Evolutionary conservation across 1,140 invertebrate species (phyloP), one percentile per base, ranked within the genome.

Genomic region (Neodiprion fabricii): DNA sequence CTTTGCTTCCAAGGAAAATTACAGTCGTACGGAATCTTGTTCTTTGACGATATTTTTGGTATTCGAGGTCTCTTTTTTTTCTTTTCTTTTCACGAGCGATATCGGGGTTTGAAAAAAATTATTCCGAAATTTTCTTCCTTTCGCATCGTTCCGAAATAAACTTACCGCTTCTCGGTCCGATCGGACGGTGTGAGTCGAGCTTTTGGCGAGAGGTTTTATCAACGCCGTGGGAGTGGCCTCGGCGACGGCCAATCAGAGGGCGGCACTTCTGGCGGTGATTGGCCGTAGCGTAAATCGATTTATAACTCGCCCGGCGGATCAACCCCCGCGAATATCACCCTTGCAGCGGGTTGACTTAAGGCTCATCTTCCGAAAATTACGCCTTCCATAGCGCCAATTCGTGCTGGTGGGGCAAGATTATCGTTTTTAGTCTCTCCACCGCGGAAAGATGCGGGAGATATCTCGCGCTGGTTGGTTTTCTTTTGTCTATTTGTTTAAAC

Each of bases 221-320:
- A 84, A 81, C 81, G 77, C 79, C 72, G 80, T 83, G 85, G 87
- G 87, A 85, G 87, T 86, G 86, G 86, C 80, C 73, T 81, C 49
- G 40, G 74, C 71, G 71, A 66, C 73, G 73, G 84, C 87, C 87
- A 88, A 88, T 88, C 83, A 79, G 78, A 82, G 77, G 72, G 78
- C 84, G 78, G 79, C 77, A 84, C 83, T 86, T 85, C 75, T 77
- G 72, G 74, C 74, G 79, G 81, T 87, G 85, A 88, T 88, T 87
- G 86, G 87, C 86, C 78, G 75, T 74, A 74, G 75, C 77, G 79
- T 75, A 84, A 88, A 88, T 88, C 87, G 86, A 88, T 88, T 88
- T 87, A 87, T 81, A 82, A 85, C 83, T 87, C 77, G 84, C 80
- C 81, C 84, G 81, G 82, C 75, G 74, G 74, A 49, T 72, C 53